These are phyloP conservation scores for Ginglymostoma cirratum DNA, from an alignment of 2,113 vertebrate species.

Conservation along the genomic window DNA sequence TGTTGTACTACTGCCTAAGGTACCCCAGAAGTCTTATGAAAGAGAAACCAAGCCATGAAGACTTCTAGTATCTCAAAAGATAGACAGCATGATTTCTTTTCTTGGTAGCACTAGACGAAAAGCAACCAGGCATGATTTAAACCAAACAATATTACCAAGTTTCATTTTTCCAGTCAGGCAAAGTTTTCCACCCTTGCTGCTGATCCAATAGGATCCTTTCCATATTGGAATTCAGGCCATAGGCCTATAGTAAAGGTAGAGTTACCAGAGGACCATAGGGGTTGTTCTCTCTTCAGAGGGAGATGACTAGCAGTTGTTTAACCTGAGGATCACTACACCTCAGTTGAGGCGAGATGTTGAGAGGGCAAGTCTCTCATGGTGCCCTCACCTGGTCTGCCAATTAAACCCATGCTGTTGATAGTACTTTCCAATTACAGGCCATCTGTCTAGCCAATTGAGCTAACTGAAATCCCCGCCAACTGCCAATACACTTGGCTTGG, in stretches of 20 bases:
- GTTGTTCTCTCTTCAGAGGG: too few species aligned
- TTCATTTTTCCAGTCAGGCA: background rate
- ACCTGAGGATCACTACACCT: too few species aligned
- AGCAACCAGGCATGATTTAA: background rate
- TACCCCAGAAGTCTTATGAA: background rate
- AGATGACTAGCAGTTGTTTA: too few species aligned
- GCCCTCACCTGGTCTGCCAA: too few species aligned
- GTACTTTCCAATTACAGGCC: too few species aligned
- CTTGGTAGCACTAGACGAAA: background rate
- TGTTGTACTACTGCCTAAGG: too few species aligned
- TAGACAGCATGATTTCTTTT: background rate
- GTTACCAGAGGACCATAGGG: too few species aligned
- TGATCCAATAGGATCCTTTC: background rate
- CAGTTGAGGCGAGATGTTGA: too few species aligned
- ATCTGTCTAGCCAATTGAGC: too few species aligned
- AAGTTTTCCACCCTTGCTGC: background rate
- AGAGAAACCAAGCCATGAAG: background rate
- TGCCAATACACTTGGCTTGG: background rate
- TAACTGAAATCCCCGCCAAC: background rate
- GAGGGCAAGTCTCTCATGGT: too few species aligned
- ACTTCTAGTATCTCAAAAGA: background rate
- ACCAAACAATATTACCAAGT: background rate
- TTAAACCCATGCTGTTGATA: too few species aligned
- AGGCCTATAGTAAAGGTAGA: background rate
- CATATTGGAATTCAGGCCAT: background rate